Evolutionary conservation across 2,888 invertebrate genomes (phyloP).

Genomic region (Hoplodrina ambigua): DNA sequence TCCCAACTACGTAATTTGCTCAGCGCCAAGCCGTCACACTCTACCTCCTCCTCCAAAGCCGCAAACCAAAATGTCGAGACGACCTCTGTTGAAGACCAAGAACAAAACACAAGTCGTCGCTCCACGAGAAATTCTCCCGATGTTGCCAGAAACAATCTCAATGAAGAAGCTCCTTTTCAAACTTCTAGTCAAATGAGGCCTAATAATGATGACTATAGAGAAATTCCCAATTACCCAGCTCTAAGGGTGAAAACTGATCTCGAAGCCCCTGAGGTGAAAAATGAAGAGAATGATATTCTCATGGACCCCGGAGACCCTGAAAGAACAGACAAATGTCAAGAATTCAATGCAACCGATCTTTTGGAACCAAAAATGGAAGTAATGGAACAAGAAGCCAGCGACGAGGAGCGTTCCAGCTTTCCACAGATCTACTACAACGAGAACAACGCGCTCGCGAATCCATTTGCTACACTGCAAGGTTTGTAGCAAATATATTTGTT

Average conservation of each 20-base stretch:
- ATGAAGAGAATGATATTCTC: constrained; percentile 86
- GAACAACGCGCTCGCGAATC: constrained; percentile 86
- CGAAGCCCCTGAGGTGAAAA: constrained; percentile 88
- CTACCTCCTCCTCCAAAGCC: constrained; percentile 90
- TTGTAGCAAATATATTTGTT: constrained; percentile 33
- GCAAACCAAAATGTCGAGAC: constrained; percentile 90
- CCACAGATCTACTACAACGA: constrained; percentile 85
- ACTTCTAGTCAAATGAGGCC: constrained; percentile 91
- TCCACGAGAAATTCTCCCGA: constrained; percentile 89
- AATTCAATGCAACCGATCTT: constrained; percentile 86
- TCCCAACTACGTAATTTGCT: constrained; percentile 90
- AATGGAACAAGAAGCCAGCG: constrained; percentile 93
- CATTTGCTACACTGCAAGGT: constrained; percentile 88
- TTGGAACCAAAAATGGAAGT: constrained; percentile 93
- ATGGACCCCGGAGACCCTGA: constrained; percentile 87
- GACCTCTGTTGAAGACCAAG: constrained; percentile 85
- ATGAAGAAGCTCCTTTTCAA: constrained; percentile 89
- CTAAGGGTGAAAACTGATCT: constrained; percentile 90
- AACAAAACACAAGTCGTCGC: constrained; percentile 85
- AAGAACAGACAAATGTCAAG: constrained; percentile 83
- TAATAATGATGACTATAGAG: constrained; percentile 90
- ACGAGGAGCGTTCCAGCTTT: constrained; percentile 91
- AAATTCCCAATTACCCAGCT: constrained; percentile 86
- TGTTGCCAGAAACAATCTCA: constrained; percentile 90
- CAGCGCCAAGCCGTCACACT: constrained; percentile 89